Percentiles rank a stretch among this genome's conserved stretches.
Evolutionary conservation across 2,797 vertebrate species (phyloP).

Genomic region (Scomberomorus guttatus): DNA sequence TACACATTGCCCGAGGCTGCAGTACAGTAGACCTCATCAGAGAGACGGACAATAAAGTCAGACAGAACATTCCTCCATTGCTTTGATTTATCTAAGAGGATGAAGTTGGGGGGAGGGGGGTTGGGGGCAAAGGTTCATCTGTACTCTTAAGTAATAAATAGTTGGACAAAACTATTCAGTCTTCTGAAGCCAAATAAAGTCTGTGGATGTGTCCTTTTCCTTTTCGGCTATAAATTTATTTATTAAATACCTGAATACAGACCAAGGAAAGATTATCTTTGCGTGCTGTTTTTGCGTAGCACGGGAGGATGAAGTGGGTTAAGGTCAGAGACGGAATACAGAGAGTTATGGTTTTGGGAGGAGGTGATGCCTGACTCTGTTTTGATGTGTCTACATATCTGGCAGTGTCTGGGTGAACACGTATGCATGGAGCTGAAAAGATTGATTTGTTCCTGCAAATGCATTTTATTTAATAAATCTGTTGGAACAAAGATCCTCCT

Average conservation of each 20-base stretch:
- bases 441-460: neutral
- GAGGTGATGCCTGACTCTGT: constrained; percentile 28
- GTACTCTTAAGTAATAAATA: constrained; percentile 56
- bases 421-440: constrained; percentile 25
- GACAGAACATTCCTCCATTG: constrained; percentile 69
- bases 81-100: constrained; percentile 65
- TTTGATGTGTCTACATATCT: constrained; percentile 22
- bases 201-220: constrained; percentile 42
- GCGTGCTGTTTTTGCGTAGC: constrained; percentile 15
- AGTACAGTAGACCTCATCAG: constrained; percentile 50
- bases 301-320: constrained; percentile 46
- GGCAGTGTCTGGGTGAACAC: constrained; percentile 27
- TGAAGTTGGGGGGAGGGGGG: constrained; percentile 39
- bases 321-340: constrained; percentile 30
- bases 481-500: constrained; percentile 7
- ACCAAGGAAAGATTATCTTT: constrained; percentile 33
- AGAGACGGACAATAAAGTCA: constrained; percentile 49
- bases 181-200: constrained; percentile 32
- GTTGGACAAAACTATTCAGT: constrained; percentile 19
- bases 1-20: constrained; percentile 35
- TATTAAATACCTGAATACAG: constrained; percentile 47
- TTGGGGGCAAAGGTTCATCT: constrained; percentile 37
- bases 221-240: too few relatives aligned
- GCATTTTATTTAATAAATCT: constrained; percentile 8
- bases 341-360: constrained; percentile 50